Base-by-base conservation (phyloP, 2,888 invertebrate species). In the Cephus sareptanus region DNA sequence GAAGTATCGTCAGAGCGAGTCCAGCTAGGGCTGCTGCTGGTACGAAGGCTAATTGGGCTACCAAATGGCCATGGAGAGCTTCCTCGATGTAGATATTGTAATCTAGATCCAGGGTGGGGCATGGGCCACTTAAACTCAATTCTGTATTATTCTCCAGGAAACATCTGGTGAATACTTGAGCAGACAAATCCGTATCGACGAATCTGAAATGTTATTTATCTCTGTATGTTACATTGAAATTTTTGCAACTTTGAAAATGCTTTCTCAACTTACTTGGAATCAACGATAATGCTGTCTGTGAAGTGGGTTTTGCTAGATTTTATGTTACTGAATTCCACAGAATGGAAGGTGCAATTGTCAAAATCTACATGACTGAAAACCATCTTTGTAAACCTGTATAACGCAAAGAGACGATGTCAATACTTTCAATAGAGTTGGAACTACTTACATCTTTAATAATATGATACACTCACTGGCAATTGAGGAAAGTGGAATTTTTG, bases 341-440 rank as follows among this genome's bases (percentile, higher is more conserved):
- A 94, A n/a, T 92, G 92, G 87, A 96, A 95, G 11, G 94, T 93
- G 88, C 96, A 96, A 87, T 95, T 95, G 83, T 92, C 92, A 90
- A 96, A 96, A 79, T 94, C 92, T 33, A 96, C 95, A 86, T 96
- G 96, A 80, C 94, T 95, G 89, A 96, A 93, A 83, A 95, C 92
- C 90, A 95, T 92, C 84, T 95, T 94, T 33, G 93, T 93, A 89
- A 96, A 96, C 33, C 90, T 90, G 78, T 77, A 73, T 6, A 34
- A 69, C 13, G 30, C 69, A 35, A 23, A 68, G 35, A 4, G 23
- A 73, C 35, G 34, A 37, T 31, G 23, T 74, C 74, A 56, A n/a
- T 30, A 40, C 34, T 73, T 23, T 76, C 3, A 33, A 74, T 34
- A 37, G 30, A 15, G 69, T 56, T 31, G 35, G 30, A 2, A 69